A percentile compares a stretch with the other conserved stretches of the same genome.
These are phyloP conservation scores for Mungos mungo DNA, from an alignment of 2,113 vertebrate species.

Conservation along the genomic window DNA sequence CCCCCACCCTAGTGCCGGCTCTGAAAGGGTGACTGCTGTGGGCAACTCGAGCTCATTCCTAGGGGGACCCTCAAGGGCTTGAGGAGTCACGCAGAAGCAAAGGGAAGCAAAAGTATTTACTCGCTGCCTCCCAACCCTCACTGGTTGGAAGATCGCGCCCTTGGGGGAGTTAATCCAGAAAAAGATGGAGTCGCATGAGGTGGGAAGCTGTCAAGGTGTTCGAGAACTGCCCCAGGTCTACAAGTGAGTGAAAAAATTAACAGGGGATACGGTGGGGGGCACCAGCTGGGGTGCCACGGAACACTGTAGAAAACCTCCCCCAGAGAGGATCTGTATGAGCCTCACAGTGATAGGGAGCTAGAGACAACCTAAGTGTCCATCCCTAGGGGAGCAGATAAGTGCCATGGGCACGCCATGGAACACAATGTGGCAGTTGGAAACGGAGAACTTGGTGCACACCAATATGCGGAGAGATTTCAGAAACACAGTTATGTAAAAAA, in stretches of 20 bases:
- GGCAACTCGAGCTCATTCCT: not conserved
- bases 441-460: not conserved
- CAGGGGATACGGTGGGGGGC: not conserved
- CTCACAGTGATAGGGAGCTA: not conserved
- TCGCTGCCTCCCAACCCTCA: not conserved
- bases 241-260: not conserved
- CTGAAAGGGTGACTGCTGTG: not conserved
- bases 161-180: not conserved
- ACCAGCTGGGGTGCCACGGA: not conserved
- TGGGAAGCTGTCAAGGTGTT: not conserved
- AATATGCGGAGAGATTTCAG: not conserved
- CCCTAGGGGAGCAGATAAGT: not conserved
- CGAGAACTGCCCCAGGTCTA: not conserved
- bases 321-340: conserved; percentile 27
- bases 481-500: not conserved
- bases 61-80: not conserved
- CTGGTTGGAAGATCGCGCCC: not conserved
- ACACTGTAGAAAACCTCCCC: not conserved
- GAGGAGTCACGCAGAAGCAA: not conserved
- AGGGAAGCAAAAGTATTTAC: not conserved
- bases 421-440: not conserved
- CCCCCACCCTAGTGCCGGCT: not conserved
- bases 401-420: not conserved
- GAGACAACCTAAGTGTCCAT: not conserved
- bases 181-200: not conserved